A percentile compares a stretch with the other conserved stretches of the same genome.
Conservation (phyloP, 2,888 invertebrate genomes). For the Diarsia mendica region DNA sequence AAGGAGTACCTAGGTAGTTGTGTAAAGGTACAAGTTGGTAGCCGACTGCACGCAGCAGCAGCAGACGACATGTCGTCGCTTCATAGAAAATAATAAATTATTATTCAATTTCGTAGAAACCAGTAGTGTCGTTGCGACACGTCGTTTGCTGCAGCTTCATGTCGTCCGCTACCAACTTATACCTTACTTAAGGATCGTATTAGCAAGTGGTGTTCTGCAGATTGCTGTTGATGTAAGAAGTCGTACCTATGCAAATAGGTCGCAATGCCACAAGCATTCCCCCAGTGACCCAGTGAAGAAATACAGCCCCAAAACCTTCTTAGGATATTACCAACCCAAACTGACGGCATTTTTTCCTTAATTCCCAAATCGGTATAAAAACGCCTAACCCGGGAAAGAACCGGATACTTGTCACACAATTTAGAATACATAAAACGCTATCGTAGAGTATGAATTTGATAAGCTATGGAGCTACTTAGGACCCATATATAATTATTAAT, state of each 20-base stretch:
- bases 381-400: conserved; percentile 15
- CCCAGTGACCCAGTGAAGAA: not conserved
- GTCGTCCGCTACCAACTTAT: no score
- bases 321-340: not conserved
- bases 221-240: not conserved
- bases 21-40: no score
- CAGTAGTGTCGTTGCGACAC: no score
- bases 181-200: no score
- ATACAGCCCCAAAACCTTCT: not conserved
- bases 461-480: not conserved
- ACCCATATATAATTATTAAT: no score
- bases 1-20: no score
- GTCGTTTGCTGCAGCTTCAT: no score
- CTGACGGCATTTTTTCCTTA: conserved; percentile 6
- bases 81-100: no score
- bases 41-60: no score
- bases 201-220: no score
- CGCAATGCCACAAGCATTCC: not conserved
- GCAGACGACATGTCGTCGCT: no score
- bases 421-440: conserved; percentile 36
- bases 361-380: conserved; percentile 34
- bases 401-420: conserved; percentile 46
- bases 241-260: not conserved
- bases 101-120: no score
- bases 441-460: conserved; percentile 29